A percentile compares a stretch with the other conserved stretches of the same genome.
Conservation (phyloP, 2,888 invertebrate genomes). For the Metalampra italica region DNA sequence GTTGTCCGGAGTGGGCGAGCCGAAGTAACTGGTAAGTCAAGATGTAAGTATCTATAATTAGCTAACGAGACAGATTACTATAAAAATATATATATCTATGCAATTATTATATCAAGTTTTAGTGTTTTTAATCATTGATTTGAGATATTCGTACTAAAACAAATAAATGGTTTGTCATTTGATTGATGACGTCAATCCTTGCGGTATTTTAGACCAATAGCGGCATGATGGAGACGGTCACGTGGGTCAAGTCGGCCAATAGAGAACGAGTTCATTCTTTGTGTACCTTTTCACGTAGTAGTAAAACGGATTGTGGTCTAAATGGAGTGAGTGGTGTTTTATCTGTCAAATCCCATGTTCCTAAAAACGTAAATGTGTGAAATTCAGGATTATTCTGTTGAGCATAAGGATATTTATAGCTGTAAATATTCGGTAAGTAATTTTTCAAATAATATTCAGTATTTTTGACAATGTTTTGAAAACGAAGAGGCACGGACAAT, state of each 20-base stretch:
- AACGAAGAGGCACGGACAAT: conserved; percentile 47
- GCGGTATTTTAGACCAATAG: conserved; percentile 56
- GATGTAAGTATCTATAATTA: conserved; percentile 28
- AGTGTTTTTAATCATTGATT: background rate
- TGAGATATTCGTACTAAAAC: background rate
- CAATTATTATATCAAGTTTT: background rate
- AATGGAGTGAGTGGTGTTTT: conserved; percentile 76
- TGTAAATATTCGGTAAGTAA: conserved; percentile 84
- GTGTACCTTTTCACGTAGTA: conserved; percentile 75
- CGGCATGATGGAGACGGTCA: conserved; percentile 47
- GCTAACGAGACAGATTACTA: background rate
- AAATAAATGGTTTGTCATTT: conserved; percentile 26
- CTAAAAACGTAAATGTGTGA: conserved; percentile 81
- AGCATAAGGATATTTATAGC: conserved; percentile 82
- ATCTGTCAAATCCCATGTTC: conserved; percentile 72
- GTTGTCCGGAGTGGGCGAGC: conserved; percentile 60
- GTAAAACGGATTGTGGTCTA: conserved; percentile 75
- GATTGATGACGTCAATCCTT: conserved; percentile 47
- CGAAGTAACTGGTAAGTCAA: conserved; percentile 41
- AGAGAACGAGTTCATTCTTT: conserved; percentile 68
- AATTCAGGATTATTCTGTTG: conserved; percentile 83
- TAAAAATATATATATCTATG: background rate
- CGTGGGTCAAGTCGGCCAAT: conserved; percentile 76
- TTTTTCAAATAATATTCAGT: conserved; percentile 15
- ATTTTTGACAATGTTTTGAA: conserved; percentile 33